Evolutionary conservation across 2,888 invertebrate species (phyloP).

Genomic region (Nomada goodeniana): DNA sequence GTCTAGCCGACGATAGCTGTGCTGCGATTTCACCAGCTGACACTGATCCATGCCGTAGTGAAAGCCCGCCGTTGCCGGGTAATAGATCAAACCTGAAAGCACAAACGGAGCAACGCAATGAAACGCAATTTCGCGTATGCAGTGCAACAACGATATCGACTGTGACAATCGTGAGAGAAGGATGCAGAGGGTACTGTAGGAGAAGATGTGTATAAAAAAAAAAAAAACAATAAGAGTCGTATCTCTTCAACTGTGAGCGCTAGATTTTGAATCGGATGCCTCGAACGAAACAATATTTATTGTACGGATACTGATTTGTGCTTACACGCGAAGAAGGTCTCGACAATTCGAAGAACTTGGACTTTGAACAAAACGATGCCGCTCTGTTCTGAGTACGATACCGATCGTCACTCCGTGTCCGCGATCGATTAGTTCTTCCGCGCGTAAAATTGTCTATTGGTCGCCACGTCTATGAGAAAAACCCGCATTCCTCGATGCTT

Average conservation of each 20-base stretch:
- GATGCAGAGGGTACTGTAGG: no score
- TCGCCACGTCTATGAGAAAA: constrained; percentile 42
- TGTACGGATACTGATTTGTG: background rate
- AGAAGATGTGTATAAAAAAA: background rate
- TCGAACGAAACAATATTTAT: constrained; percentile 30
- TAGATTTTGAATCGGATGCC: background rate
- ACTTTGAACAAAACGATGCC: no score
- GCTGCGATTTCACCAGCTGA: background rate
- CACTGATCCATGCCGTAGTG: background rate
- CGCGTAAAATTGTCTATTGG: constrained; percentile 49
- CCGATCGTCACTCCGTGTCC: no score
- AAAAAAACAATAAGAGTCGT: background rate
- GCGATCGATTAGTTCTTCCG: constrained; percentile 32
- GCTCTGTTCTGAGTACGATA: no score
- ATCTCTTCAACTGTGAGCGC: background rate
- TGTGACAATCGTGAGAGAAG: no score
- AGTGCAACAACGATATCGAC: background rate
- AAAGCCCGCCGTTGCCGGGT: constrained; percentile 2
- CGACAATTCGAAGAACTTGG: no score
- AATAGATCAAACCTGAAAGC: constrained; percentile 56
- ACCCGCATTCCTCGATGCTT: constrained; percentile 57
- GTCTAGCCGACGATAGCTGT: background rate
- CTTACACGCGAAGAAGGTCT: background rate
- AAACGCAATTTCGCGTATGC: background rate
- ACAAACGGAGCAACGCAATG: constrained; percentile 41